Evolutionary conservation across 2,797 vertebrate species (phyloP), one percentile per base, ranked within the genome.

Genomic region (Neomorphus geoffroyi): DNA sequence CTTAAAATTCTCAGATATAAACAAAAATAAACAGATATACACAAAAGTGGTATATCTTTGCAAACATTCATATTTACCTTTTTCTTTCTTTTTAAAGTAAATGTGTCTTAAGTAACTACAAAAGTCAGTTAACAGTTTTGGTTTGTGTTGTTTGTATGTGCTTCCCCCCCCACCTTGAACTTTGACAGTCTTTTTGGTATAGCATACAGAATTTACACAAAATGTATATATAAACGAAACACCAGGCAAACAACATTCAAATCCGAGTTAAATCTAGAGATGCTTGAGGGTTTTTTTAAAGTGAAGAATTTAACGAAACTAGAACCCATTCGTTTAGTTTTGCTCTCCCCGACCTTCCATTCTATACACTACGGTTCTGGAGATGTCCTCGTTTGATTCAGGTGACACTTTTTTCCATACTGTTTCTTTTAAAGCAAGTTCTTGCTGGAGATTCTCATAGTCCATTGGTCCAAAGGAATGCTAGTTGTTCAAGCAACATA

Each of bases 361-460:
- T 98, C 99, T 99, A 99, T 99, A 99, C 90, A 99, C 99, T 99
- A 99, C 96, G 98, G 99, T 99, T 97, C 99, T 99, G 97, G 99
- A 99, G 98, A 98, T 98, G 98, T 99, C 99, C 98, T 99, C 98
- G 97, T 99, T 98, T 95, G 98, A 98, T 98, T 99, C 99, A 81
- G 99, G 98, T 92, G 98, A 98, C 96, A 99, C 98, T 98, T 99
- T 99, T 99, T 98, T 99, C 99, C 99, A 99, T 74, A 99, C 98
- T 96, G 98, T 98, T 97, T 99, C 99, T 99, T 99, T 99, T 98
- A 99, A 99, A 98, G 99, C 98, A 97, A 99, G 98, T 98, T 99
- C 99, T 97, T 99, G 98, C 98, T 99, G 99, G 97, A 99, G 99
- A 97, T 99, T 99, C 98, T 99, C 99, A 98, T 99, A 99, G 98